Base-by-base conservation (phyloP, 1,140 invertebrate species). In the Papilio aristodemus region DNA sequence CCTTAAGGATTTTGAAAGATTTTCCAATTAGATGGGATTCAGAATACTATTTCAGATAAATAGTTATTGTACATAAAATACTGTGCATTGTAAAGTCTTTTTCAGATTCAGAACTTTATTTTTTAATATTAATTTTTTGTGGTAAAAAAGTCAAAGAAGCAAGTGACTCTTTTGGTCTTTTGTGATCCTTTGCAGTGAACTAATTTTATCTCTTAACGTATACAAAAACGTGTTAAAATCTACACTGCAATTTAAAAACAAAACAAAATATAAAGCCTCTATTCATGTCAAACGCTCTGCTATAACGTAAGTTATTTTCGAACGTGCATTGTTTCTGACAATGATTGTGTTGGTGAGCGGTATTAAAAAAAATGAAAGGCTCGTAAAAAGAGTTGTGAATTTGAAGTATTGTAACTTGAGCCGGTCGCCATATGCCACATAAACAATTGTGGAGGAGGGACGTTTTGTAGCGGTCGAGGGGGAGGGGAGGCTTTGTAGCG, bases 371-470 rank as follows among this genome's bases (percentile, higher is more conserved):
- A 25, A 22, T 14, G 37, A 60, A 60, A 38, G 14, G 14, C 58
- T 19, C 14, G 14, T 39, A 8, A 38, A 60, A 50, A 60, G 32
- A 36, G 14, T 58, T 58, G 36, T 37, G 58, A 39, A 19, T 60
- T 38, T 38, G 32, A 38, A 38, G 58, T 38, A 37, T 37, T 59
- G 57, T 59, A 60, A 60, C 36, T 60, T 60, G 58, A 60, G 32
- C 58, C 58, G 58, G 10, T 39, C 58, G 58, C 58, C 58, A 60
- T 60, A 60, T 60, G 58, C 36, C 58, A 19, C 17, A 60, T 14
- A 60, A 60, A 60, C 58, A 60, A 60, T 60, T 38, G 58, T 60
- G 14, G 58, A 36, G 14, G 36, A 50, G 43, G n/a, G 43, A 60
- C 32, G 32, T 11, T 60, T 25, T 57, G 22, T 6, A 57, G 22